Conservation (phyloP, 2,888 invertebrate species). For the Xylota sylvarum region DNA sequence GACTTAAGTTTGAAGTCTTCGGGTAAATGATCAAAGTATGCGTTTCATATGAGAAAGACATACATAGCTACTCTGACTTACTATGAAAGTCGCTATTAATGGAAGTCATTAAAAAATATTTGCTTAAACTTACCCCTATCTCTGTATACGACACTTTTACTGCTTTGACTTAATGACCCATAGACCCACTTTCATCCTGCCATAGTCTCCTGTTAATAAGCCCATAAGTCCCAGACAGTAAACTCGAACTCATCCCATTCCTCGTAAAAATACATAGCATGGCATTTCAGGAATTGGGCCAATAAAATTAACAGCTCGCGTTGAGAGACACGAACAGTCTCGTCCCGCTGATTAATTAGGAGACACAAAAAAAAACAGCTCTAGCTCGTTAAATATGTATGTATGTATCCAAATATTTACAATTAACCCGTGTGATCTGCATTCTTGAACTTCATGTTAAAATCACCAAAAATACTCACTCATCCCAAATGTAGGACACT, state of each 20-base stretch:
- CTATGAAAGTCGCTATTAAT: not conserved
- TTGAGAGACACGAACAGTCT: conserved; percentile 3
- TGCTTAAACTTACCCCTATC: not conserved
- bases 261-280: conserved; percentile 9
- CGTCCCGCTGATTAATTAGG: conserved; percentile 29
- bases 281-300: conserved; percentile 44
- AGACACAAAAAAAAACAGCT: conserved; percentile 7
- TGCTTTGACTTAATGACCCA: conserved; percentile 32
- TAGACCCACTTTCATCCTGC: conserved; percentile 3
- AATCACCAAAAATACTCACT: not conserved
- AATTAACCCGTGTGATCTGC: conserved; percentile 11
- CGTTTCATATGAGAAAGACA: too few species aligned
- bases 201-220: not conserved
- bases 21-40: too few species aligned
- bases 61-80: too few species aligned
- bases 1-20: too few species aligned
- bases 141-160: not conserved
- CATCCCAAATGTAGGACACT: conserved; percentile 30
- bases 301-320: conserved; percentile 23
- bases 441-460: conserved; percentile 55
- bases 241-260: conserved; percentile 16
- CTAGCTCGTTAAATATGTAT: not conserved
- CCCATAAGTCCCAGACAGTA: not conserved
- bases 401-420: conserved; percentile 28
- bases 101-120: not conserved